Evolutionary conservation across 53 echinoderm and acorn worm genomes (phyloP).

Genomic region (Astropecten irregularis): DNA sequence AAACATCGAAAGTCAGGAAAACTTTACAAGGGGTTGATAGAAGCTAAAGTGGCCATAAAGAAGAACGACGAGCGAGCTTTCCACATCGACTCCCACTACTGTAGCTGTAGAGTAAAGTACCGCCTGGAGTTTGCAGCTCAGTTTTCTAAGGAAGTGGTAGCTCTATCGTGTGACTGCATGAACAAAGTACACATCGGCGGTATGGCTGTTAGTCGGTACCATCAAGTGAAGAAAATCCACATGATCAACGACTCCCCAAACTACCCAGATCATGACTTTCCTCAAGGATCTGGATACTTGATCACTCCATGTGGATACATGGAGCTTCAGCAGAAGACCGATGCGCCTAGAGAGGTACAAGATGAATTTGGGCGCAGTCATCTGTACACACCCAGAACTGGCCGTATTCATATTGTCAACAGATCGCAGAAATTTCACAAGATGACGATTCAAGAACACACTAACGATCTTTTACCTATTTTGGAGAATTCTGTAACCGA

Average conservation of each 20-base stretch:
- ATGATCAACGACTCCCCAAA: conserved; percentile 27
- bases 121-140: conserved; percentile 55
- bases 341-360: not conserved
- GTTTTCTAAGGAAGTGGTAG: conserved; percentile 3
- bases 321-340: not conserved
- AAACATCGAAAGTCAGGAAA: not conserved
- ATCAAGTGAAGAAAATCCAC: conserved; percentile 31
- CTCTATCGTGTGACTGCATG: conserved; percentile 60
- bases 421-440: conserved; percentile 11
- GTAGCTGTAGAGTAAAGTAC: conserved; percentile 39
- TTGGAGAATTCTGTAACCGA: not conserved
- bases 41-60: conserved; percentile 45
- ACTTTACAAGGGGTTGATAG: conserved; percentile 15
- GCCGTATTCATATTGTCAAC: conserved; percentile 16
- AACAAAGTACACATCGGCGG: conserved; percentile 54
- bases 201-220: conserved; percentile 60
- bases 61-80: conserved; percentile 20
- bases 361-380: conserved; percentile 12
- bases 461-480: conserved; percentile 39
- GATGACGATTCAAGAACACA: conserved; percentile 42
- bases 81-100: conserved; percentile 45
- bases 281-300: conserved; percentile 14
- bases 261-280: conserved; percentile 66
- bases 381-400: conserved; percentile 15
- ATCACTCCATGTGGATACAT: conserved; percentile 59